These are phyloP conservation scores for Zoanthus gigantus DNA, from an alignment of 92 coral and sea anemone genomes.

Conservation along the genomic window DNA sequence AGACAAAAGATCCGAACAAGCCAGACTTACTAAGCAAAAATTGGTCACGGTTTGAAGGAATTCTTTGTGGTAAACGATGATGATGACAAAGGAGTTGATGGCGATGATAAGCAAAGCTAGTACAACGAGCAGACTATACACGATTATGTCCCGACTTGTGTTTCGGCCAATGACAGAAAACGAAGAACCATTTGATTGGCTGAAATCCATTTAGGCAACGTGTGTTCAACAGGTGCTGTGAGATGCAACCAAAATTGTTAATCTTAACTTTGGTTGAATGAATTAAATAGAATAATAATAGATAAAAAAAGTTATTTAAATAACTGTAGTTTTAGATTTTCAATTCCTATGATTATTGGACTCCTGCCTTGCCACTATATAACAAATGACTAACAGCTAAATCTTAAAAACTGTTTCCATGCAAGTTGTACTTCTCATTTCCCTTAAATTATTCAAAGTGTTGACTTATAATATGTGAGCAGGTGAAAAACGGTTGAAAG, in stretches of 20 bases:
- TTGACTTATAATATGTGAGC: too few relatives aligned
- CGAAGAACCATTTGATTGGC: slow-evolving; percentile 13
- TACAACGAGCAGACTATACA: slow-evolving; percentile 13
- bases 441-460: too few relatives aligned
- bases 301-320: too few relatives aligned
- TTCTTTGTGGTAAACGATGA: slow-evolving; percentile 53
- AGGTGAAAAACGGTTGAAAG: too few relatives aligned
- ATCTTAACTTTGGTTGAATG: too few relatives aligned
- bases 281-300: too few relatives aligned
- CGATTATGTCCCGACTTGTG: neutral
- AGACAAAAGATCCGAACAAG: slow-evolving; percentile 73
- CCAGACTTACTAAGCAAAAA: slow-evolving; percentile 78
- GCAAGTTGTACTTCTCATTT: too few relatives aligned
- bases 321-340: too few relatives aligned
- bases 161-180: neutral
- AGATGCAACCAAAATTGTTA: neutral
- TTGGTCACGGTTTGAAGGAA: slow-evolving; percentile 73
- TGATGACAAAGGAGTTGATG: slow-evolving; percentile 70
- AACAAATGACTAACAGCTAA: too few relatives aligned
- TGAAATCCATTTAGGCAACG: slow-evolving; percentile 5
- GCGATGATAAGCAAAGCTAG: slow-evolving; percentile 56
- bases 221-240: neutral
- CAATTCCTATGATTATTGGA: too few relatives aligned
- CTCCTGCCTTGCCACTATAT: too few relatives aligned
- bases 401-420: too few relatives aligned